Conservation (phyloP, 2,888 invertebrate genomes). For the Drosophila conformis region DNA sequence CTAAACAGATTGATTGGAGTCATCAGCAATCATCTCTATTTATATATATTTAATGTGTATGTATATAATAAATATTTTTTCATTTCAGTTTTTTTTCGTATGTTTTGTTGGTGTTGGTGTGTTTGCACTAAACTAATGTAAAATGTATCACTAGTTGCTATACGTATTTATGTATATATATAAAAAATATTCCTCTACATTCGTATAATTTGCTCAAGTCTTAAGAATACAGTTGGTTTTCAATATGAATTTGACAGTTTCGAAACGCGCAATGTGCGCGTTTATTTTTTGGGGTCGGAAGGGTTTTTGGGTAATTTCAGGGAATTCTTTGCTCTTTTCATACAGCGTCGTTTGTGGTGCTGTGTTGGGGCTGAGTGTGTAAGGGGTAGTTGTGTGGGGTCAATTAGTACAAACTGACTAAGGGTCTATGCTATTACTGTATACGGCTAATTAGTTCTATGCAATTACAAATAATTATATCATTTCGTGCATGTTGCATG, state of each 20-base stretch:
- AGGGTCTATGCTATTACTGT: constrained; percentile 42
- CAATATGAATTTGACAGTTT: constrained; percentile 77
- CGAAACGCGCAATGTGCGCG: constrained; percentile 74
- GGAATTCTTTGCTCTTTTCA: constrained; percentile 35
- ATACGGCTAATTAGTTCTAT: constrained; percentile 48
- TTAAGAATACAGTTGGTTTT: constrained; percentile 81
- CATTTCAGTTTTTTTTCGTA: constrained; percentile 30
- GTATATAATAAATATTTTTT: constrained; percentile 72
- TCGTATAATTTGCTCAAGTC: constrained; percentile 81
- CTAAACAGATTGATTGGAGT: constrained; percentile 54
- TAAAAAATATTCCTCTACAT: constrained; percentile 77
- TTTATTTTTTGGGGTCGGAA: constrained; percentile 32
- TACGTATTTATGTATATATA: constrained; percentile 60
- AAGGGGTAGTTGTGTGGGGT: constrained; percentile 26
- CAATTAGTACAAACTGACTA: constrained; percentile 76
- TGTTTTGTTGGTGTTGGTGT: constrained; percentile 36
- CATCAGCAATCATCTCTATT: constrained; percentile 46
- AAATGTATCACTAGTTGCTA: constrained; percentile 63
- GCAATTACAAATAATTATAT: constrained; percentile 57
- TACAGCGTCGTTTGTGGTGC: constrained; percentile 42
- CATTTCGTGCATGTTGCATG: constrained; percentile 56
- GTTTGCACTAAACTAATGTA: constrained; percentile 49
- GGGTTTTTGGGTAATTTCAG: constrained; percentile 18
- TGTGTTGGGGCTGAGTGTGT: constrained; percentile 12
- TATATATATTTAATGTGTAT: constrained; percentile 27